Evolutionary conservation across 2,113 vertebrate species (phyloP).

Genomic region (Melierax canorus): DNA sequence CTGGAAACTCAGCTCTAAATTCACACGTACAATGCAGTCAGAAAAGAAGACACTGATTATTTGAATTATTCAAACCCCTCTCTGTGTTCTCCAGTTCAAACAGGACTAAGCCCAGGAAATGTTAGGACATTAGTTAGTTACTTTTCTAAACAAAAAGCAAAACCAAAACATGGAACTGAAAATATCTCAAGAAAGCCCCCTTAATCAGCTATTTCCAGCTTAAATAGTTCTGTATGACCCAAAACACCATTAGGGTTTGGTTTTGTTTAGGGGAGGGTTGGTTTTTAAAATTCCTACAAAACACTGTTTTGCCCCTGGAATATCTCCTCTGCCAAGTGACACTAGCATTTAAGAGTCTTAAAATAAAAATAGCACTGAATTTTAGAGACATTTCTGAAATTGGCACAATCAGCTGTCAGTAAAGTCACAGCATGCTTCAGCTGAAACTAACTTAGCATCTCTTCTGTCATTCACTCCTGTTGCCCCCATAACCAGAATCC

Average conservation of each 20-base stretch:
- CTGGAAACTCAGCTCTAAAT: background rate
- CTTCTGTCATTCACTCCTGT: background rate
- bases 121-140: background rate
- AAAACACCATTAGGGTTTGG: background rate
- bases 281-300: background rate
- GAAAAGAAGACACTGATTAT: background rate
- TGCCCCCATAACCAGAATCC: background rate
- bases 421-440: background rate
- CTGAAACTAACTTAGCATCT: background rate
- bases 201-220: background rate
- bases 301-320: background rate
- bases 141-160: background rate
- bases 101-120: background rate
- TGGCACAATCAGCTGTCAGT: background rate
- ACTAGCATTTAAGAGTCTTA: background rate
- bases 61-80: background rate
- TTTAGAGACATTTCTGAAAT: background rate
- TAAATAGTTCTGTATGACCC: background rate
- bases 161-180: background rate
- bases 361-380: background rate
- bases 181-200: background rate
- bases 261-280: background rate
- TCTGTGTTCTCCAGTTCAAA: background rate
- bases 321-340: background rate
- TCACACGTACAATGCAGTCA: background rate